These are phyloP conservation scores for Petroica traversi DNA, from an alignment of 2,113 vertebrate genomes.

Conservation along the genomic window DNA sequence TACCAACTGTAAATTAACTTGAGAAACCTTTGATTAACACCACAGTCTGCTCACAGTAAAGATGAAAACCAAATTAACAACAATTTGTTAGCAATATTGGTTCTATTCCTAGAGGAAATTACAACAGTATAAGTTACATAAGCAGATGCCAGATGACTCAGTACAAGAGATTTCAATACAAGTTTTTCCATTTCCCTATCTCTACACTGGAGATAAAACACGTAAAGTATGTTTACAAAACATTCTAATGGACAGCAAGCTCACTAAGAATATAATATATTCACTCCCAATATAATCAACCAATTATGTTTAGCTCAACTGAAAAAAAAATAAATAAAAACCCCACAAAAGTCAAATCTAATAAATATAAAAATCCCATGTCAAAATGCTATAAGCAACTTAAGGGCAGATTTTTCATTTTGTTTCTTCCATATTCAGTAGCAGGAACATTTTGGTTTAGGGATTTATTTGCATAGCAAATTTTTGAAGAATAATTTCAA, in stretches of 20 bases:
- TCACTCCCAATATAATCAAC: not conserved
- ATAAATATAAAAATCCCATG: not conserved
- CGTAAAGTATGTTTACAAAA: not conserved
- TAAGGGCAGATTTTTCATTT: not conserved
- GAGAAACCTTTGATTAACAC: constrained; percentile 42
- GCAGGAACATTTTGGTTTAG: not conserved
- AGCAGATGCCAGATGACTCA: not conserved
- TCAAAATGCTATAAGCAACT: not conserved
- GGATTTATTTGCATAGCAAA: not conserved
- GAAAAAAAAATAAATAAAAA: not conserved
- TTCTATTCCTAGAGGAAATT: constrained; percentile 37
- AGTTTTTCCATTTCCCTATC: not conserved
- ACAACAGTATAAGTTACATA: not conserved
- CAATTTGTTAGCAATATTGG: not conserved
- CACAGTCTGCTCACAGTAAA: not conserved
- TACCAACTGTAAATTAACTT: constrained; percentile 19
- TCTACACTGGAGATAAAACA: not conserved
- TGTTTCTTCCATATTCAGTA: not conserved
- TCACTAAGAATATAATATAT: not conserved
- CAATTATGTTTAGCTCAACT: not conserved
- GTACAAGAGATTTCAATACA: not conserved
- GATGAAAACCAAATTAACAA: constrained; percentile 40
- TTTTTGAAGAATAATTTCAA: not conserved
- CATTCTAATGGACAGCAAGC: not conserved
- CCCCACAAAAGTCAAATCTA: not conserved